These are phyloP conservation scores for Hucho hucho DNA, from an alignment of 2,113 vertebrate species.

Conservation along the genomic window DNA sequence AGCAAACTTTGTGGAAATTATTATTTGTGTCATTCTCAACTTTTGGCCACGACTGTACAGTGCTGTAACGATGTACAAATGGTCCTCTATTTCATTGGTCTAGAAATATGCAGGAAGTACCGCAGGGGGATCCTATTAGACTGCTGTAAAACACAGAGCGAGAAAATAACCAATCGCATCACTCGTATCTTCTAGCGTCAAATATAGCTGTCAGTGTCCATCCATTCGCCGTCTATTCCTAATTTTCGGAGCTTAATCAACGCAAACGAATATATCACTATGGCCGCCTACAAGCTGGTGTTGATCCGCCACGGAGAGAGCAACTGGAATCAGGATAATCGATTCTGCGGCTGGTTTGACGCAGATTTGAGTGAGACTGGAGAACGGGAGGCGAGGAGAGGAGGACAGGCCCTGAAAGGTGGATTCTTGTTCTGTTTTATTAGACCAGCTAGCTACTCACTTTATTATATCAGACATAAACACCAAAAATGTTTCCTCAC, in stretches of 20 bases:
- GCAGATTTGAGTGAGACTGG: slow-evolving; percentile 90
- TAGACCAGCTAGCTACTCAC: background rate
- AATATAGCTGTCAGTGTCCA: background rate
- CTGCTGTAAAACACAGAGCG: slow-evolving; percentile 22
- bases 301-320: slow-evolving; percentile 92
- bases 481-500: no score
- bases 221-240: background rate
- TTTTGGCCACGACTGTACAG: no score
- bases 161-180: slow-evolving; percentile 32
- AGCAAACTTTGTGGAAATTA: no score
- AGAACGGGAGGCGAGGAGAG: slow-evolving; percentile 82
- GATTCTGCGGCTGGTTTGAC: slow-evolving; percentile 94
- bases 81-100: slow-evolving; percentile 48
- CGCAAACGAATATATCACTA: slow-evolving; percentile 37
- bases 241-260: background rate
- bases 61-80: no score
- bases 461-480: no score
- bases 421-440: background rate
- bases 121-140: background rate
- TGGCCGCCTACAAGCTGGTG: slow-evolving; percentile 89
- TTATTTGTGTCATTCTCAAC: no score
- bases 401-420: slow-evolving; percentile 90
- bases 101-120: background rate
- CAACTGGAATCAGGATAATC: slow-evolving; percentile 93
- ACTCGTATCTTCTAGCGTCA: background rate